Percentiles rank a stretch among this genome's conserved stretches.
These are phyloP conservation scores for Leptothorax acervorum DNA, from an alignment of 2,888 invertebrate genomes.

Conservation along the genomic window DNA sequence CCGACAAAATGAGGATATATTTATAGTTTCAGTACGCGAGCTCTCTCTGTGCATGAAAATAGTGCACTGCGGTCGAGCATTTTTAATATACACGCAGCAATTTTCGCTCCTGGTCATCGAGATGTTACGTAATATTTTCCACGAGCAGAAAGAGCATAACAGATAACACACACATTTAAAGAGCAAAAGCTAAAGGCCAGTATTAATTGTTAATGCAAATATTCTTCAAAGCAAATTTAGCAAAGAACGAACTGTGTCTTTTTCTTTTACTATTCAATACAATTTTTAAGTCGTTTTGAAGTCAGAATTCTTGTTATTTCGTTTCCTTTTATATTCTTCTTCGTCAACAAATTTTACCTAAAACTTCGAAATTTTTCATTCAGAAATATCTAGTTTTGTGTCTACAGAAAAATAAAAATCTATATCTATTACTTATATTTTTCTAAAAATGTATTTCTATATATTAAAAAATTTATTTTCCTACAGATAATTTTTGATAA, in stretches of 20 bases:
- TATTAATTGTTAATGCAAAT: neutral
- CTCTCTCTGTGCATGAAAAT: conserved; percentile 22
- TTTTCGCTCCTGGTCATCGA: conserved; percentile 5
- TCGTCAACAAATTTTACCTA: neutral
- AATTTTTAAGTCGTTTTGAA: neutral
- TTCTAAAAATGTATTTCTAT: conserved; percentile 3
- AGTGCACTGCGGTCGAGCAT: conserved; percentile 1
- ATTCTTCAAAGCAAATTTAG: neutral
- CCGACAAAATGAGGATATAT: conserved; percentile 30
- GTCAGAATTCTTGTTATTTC: neutral
- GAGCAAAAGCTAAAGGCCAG: neutral
- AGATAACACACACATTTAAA: neutral
- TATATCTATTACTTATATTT: neutral
- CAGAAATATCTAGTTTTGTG: neutral
- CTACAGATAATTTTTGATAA: neutral
- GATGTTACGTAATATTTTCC: conserved; percentile 13
- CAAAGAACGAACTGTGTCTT: neutral
- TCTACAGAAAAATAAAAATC: neutral
- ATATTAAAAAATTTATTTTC: neutral
- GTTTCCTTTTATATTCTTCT: neutral
- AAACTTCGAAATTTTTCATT: neutral
- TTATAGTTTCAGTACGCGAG: conserved; percentile 30
- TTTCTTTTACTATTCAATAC: neutral
- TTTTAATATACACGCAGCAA: conserved; percentile 24
- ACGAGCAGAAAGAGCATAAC: neutral